Evolutionary conservation across 37 sponge, comb jelly and placozoan genomes (phyloP).

Genomic region (Ianthella basta): DNA sequence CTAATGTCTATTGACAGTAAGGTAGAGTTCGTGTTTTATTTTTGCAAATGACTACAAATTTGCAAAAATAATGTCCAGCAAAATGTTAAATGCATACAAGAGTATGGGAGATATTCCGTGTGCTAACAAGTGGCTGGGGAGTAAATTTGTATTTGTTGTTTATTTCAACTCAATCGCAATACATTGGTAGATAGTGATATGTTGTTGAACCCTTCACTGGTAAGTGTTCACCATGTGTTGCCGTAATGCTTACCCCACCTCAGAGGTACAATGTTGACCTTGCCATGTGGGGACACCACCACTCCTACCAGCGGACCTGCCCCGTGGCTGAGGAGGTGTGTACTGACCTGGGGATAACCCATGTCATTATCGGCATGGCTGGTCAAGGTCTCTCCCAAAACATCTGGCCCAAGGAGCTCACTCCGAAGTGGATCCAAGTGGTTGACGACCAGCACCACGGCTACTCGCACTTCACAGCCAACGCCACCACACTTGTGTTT

Average conservation of each 20-base stretch:
- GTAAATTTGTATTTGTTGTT: too few species aligned
- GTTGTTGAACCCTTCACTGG: too few species aligned
- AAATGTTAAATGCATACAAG: too few species aligned
- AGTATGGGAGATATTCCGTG: too few species aligned
- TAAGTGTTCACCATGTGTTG: too few species aligned
- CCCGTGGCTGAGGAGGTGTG: conserved; percentile 42
- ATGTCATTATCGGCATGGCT: conserved; percentile 29
- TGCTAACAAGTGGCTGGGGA: too few species aligned
- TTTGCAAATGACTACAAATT: too few species aligned
- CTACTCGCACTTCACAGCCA: conserved; percentile 56
- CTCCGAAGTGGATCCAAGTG: conserved; percentile 30
- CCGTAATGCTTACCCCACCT: neutral
- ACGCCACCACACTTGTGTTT: conserved; percentile 53
- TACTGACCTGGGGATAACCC: conserved; percentile 14
- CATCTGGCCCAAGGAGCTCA: conserved; percentile 18
- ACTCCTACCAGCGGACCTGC: conserved; percentile 77
- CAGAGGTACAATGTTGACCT: conserved; percentile 71
- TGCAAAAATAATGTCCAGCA: too few species aligned
- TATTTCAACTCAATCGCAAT: too few species aligned
- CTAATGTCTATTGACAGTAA: too few species aligned
- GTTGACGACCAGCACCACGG: conserved; percentile 71
- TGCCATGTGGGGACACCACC: conserved; percentile 80
- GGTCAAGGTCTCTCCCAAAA: conserved; percentile 28
- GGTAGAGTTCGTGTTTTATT: too few species aligned
- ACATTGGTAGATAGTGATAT: too few species aligned